These are phyloP conservation scores for Petroica traversi DNA, from an alignment of 2,113 vertebrate species.

Conservation along the genomic window DNA sequence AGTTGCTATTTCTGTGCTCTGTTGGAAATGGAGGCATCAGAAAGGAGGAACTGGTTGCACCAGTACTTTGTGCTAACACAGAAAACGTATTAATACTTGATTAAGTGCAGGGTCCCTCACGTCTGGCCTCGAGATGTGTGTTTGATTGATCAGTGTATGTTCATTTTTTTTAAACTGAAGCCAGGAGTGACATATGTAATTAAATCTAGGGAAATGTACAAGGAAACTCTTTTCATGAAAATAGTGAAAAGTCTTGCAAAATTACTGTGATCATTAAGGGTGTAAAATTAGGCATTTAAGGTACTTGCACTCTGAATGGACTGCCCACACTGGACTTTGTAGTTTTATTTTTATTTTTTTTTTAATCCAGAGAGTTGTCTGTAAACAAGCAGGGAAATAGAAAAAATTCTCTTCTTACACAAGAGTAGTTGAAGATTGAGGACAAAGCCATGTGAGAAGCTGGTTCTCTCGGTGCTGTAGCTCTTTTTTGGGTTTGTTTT, in stretches of 20 bases:
- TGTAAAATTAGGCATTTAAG: neutral
- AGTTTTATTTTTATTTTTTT: neutral
- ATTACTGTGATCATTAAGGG: neutral
- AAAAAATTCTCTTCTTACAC: neutral
- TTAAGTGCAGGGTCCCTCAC: accelerated
- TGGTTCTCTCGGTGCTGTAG: neutral
- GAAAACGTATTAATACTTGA: neutral
- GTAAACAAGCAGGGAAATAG: neutral
- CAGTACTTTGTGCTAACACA: neutral
- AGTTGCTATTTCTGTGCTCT: neutral
- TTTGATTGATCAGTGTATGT: neutral
- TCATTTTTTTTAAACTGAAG: neutral
- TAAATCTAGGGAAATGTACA: neutral
- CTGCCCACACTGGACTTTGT: neutral
- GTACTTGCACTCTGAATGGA: neutral
- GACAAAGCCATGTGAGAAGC: neutral
- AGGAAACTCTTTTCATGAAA: neutral
- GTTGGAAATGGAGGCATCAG: neutral
- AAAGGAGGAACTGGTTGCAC: neutral
- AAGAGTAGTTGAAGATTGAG: neutral
- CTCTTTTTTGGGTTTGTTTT: neutral
- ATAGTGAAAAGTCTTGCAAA: neutral
- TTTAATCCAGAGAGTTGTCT: neutral
- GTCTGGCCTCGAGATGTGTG: accelerated
- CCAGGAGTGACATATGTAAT: neutral